Conservation (phyloP, 2,888 invertebrate species). For the Gonocerus acuteangulatus region DNA sequence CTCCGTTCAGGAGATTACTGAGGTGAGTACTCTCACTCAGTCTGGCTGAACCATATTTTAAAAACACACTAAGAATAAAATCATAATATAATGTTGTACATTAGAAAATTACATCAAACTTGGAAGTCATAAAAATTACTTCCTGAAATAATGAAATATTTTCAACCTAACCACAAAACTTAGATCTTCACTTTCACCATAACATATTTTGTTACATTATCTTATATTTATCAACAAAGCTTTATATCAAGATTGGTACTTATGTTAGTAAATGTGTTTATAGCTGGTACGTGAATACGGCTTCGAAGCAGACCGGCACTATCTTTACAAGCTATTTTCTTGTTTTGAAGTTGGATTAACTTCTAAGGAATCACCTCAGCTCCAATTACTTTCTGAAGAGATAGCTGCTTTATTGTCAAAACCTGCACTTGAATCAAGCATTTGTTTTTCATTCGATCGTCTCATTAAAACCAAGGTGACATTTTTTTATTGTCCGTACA, state of each 20-base stretch:
- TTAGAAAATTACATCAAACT: too few species aligned
- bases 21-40: constrained; percentile 50
- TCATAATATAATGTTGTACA: too few species aligned
- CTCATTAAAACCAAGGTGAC: constrained; percentile 53
- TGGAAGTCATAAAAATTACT: too few species aligned
- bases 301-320: constrained; percentile 93
- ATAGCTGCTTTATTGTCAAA: constrained; percentile 71
- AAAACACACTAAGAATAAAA: too few species aligned
- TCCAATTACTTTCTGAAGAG: constrained; percentile 70
- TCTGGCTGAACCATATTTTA: not conserved
- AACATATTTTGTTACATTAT: too few species aligned
- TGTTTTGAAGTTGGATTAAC: constrained; percentile 56
- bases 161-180: too few species aligned
- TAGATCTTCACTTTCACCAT: too few species aligned
- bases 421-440: constrained; percentile 76
- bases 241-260: too few species aligned
- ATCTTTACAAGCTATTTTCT: constrained; percentile 88
- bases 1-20: constrained; percentile 77
- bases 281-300: constrained; percentile 87
- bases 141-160: too few species aligned
- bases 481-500: too few species aligned
- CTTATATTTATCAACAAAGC: too few species aligned
- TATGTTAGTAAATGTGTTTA: too few species aligned
- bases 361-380: constrained; percentile 49
- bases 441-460: constrained; percentile 81